Base-by-base conservation (phyloP, 2,888 invertebrate species). In the Drosophila hamatofila region DNA sequence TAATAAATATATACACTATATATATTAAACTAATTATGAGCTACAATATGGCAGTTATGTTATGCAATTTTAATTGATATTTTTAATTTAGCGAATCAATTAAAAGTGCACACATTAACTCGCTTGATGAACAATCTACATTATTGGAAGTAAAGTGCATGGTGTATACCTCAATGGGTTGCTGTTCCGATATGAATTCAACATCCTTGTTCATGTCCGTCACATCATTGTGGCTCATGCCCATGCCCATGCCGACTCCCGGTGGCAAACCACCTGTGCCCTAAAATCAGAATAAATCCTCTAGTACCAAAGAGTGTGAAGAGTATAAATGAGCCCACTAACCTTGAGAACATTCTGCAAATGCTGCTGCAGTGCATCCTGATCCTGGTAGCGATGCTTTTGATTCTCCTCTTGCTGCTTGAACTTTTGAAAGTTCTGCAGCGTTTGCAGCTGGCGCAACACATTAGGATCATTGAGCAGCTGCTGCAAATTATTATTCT, bases 371-470 rank as follows among this genome's bases (percentile, higher is more conserved):
- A 96, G 96, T 80, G 96, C 96, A 54, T 96, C 96, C 30, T 30
- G 30, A 81, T 96, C 96, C 80, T 96, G 96, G 79, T 95, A 94
- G 74, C 95, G 95, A 94, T 96, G 93, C 92, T 95, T 94, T 88
- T 96, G 95, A 75, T 96, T 96, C 75, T 95, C 94, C 72, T 95
- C 94, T 90, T 95, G 95, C 79, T 95, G 94, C 77, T 94, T 93
- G 67, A 92, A 91, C 68, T 92, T 92, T 55, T 92, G 92, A 60
- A 93, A 91, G 73, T 93, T 93, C 89, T 96, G 96, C 72, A 96
- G 92, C 21, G 96, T 97, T 91, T 98, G 98, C 55, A 98, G 94
- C 88, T 98, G 98, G 62, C 98, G 94, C 92, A 98, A 94, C 48
- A 98, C 96, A 93, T 98, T 97, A 0, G 97, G 97, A 93, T 98